Percentiles rank a stretch among this genome's conserved stretches.
These are phyloP conservation scores for Callithrix jacchus DNA, from an alignment of 2,113 vertebrate species.

Conservation along the genomic window DNA sequence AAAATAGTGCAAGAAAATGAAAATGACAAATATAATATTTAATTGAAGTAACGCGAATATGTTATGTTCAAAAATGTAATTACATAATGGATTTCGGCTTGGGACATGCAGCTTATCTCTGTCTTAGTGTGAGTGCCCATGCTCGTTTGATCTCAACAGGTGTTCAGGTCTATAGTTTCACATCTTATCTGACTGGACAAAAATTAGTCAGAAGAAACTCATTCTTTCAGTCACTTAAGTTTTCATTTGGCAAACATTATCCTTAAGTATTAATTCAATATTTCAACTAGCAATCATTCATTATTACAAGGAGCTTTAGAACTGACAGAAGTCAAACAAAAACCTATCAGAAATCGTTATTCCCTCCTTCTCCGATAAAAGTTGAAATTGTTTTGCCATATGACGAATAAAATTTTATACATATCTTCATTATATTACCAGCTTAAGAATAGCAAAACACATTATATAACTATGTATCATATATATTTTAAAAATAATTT, in stretches of 20 bases:
- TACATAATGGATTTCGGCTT: not conserved
- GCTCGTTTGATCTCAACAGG: not conserved
- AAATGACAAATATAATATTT: not conserved
- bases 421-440: not conserved
- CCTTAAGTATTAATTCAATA: conserved; percentile 34
- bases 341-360: not conserved
- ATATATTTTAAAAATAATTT: conserved; percentile 42
- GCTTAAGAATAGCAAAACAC: not conserved
- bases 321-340: conserved; percentile 7
- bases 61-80: conserved; percentile 20
- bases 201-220: not conserved
- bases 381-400: not conserved
- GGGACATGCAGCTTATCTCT: no score
- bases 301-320: not conserved
- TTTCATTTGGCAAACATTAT: not conserved
- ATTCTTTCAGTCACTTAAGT: not conserved
- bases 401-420: not conserved
- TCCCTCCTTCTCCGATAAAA: not conserved
- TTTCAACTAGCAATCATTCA: not conserved
- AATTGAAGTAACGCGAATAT: not conserved
- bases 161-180: not conserved
- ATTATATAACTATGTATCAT: not conserved
- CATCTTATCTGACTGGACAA: not conserved
- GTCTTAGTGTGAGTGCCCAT: not conserved
- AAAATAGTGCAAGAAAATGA: not conserved